Base-by-base conservation (phyloP, 1,140 invertebrate species). In the Meloidogyne chitwoodi region DNA sequence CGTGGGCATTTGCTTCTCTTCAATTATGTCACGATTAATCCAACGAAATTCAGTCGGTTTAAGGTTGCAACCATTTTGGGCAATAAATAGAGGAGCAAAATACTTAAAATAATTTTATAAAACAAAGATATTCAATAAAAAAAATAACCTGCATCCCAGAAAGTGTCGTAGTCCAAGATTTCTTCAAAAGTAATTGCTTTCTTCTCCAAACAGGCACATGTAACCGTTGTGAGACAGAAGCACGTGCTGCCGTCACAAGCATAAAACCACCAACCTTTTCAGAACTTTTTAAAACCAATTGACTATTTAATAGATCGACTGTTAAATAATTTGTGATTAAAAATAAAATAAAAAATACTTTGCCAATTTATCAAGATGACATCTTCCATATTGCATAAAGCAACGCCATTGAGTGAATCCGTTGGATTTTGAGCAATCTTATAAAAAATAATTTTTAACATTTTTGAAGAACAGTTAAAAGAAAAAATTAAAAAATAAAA, bases 291-390 rank as follows among this genome's bases (percentile, higher is more conserved):
- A 98, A 88, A 78, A 98, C 90, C 65, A 98, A 93, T 90, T 98
- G 96, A 76, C 94, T 94, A 89, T 98, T 97, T 31, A 97, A 93
- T 31, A 98, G 88, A 82, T 93, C 93, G 90, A 97, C 93, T 94
- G 87, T 56, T 90, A 82, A 61, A 38, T 22, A 44, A 70, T 38
- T 62, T 34, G 10, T 75, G 34, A 56, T 38, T 44, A 65, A 26
- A 26, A 61, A 66, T 34, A 38, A 41, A 65, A 19, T 48, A 16
- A 65, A 29, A 77, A 22, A 11, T 69, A 94, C 93, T 96, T 56
- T 94, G 92, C 93, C 95, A 98, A 87, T 96, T 96, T 84, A 93
- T 93, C 77, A 93, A 91, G 8, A 93, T 89, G 4, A 96, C 92
- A 87, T 95, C 94, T 73, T 92, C 31, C 34, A 19, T 92, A 75